Conservation (phyloP, 2,888 invertebrate species). For the Stenichneumon culpator region DNA sequence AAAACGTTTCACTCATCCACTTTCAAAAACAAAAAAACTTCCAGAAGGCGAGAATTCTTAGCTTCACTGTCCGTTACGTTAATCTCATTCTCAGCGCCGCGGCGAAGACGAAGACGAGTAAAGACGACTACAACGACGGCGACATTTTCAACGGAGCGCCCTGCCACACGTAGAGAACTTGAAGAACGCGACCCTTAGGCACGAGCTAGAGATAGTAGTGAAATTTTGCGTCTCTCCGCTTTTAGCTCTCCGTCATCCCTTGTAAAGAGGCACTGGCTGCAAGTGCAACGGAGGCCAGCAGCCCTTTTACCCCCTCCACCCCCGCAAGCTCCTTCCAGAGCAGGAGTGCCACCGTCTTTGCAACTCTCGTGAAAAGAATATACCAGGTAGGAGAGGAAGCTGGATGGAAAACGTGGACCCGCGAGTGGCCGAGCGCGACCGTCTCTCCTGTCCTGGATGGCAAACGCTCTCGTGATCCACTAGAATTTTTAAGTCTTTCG, state of each 20-base stretch:
- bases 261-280: slow-evolving; percentile 41
- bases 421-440: slow-evolving; percentile 41
- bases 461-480: slow-evolving; percentile 63
- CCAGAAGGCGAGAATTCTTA: neutral
- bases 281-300: slow-evolving; percentile 9
- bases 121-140: neutral
- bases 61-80: neutral
- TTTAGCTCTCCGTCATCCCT: slow-evolving; percentile 45
- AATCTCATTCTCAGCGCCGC: slow-evolving; percentile 8
- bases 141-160: slow-evolving; percentile 63
- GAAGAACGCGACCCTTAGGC: slow-evolving; percentile 43
- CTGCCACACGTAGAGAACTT: slow-evolving; percentile 59
- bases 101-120: slow-evolving; percentile 1
- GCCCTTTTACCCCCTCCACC: slow-evolving; percentile 46
- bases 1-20: neutral
- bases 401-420: slow-evolving; percentile 38
- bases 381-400: slow-evolving; percentile 48
- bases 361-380: slow-evolving; percentile 61
- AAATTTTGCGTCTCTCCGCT: slow-evolving; percentile 46
- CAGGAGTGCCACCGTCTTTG: slow-evolving; percentile 39
- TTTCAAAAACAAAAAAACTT: neutral
- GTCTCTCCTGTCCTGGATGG: slow-evolving; percentile 46
- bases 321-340: slow-evolving; percentile 17
- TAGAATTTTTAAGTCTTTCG: slow-evolving; percentile 79
- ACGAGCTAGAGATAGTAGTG: slow-evolving; percentile 46